phyloP scores from a whole-genome alignment of 2,888 invertebrate genomes.

The Drosophila affinis region DNA sequence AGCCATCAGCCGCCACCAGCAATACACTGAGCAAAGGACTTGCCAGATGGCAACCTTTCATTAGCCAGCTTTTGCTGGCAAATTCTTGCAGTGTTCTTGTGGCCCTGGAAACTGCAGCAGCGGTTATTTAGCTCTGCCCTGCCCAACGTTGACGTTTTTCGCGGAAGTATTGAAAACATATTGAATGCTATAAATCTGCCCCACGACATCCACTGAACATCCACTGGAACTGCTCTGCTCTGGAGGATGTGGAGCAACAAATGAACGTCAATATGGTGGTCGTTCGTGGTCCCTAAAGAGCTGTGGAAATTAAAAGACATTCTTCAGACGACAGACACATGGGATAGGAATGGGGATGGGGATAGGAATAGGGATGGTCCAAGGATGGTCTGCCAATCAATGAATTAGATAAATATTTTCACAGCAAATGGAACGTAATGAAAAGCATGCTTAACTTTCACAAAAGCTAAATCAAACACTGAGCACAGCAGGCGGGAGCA shows the following conservation, averaged over 20 bases:
- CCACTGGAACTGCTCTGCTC: not conserved
- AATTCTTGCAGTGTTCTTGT: not conserved
- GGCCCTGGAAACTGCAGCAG: constrained; percentile 2
- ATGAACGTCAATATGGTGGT: constrained; percentile 35
- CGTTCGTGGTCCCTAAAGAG: not conserved
- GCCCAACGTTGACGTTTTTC: constrained; percentile 52
- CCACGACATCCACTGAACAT: constrained; percentile 18
- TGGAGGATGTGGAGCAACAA: constrained; percentile 31
- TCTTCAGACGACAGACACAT: not conserved
- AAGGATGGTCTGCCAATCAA: constrained; percentile 39
- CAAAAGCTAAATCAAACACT: constrained; percentile 42
- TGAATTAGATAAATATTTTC: constrained; percentile 62
- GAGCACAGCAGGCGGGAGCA: constrained; percentile 1
- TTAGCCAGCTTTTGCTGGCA: not conserved
- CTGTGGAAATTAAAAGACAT: constrained; percentile 2
- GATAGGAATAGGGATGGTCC: not conserved
- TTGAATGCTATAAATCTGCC: constrained; percentile 69
- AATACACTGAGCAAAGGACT: constrained; percentile 6
- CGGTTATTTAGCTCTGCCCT: constrained; percentile 43
- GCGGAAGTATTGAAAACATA: constrained; percentile 70
- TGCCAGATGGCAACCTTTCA: not conserved
- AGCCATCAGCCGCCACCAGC: no score
- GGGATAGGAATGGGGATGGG: not conserved
- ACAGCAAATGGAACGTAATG: constrained; percentile 61
- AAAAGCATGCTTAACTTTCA: constrained; percentile 55